Percentiles rank a stretch among this genome's conserved stretches.
Evolutionary conservation across 2,113 vertebrate genomes (phyloP).

Genomic region (Cebus imitator): DNA sequence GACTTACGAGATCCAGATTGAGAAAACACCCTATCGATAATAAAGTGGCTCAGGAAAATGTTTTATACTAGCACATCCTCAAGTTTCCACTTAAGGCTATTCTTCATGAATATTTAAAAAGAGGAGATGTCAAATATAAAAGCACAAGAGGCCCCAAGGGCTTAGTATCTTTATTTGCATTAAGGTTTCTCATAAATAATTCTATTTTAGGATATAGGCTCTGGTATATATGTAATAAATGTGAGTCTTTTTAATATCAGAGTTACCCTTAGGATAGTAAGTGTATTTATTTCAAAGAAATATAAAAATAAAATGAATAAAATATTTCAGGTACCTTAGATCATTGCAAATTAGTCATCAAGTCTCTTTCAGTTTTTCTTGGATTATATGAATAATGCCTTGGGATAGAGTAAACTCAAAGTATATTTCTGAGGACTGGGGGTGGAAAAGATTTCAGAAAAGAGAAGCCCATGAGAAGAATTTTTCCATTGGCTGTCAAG

Average conservation of each 20-base stretch:
- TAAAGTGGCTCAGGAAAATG: conserved; percentile 22
- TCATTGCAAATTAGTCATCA: conserved; percentile 71
- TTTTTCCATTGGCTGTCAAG: conserved; percentile 56
- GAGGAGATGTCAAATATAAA: conserved; percentile 67
- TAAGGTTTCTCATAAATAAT: conserved; percentile 74
- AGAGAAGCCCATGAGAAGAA: conserved; percentile 32
- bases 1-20: not conserved
- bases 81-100: conserved; percentile 64
- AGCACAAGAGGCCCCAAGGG: conserved; percentile 38
- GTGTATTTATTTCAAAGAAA: conserved; percentile 62
- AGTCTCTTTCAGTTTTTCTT: conserved; percentile 50
- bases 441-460: conserved; percentile 29
- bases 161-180: conserved; percentile 70
- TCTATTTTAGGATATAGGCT: conserved; percentile 58
- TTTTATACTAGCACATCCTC: conserved; percentile 45
- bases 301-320: conserved; percentile 69
- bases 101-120: conserved; percentile 70
- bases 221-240: conserved; percentile 62
- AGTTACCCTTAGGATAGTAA: conserved; percentile 67
- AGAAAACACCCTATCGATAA: conserved; percentile 22
- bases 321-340: conserved; percentile 52
- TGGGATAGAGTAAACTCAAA: conserved; percentile 48
- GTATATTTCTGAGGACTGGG: conserved; percentile 2
- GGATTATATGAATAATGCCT: conserved; percentile 62
- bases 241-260: conserved; percentile 70